These are phyloP conservation scores for Aphaenogaster rudis DNA, from an alignment of 1,140 invertebrate genomes.

Conservation along the genomic window DNA sequence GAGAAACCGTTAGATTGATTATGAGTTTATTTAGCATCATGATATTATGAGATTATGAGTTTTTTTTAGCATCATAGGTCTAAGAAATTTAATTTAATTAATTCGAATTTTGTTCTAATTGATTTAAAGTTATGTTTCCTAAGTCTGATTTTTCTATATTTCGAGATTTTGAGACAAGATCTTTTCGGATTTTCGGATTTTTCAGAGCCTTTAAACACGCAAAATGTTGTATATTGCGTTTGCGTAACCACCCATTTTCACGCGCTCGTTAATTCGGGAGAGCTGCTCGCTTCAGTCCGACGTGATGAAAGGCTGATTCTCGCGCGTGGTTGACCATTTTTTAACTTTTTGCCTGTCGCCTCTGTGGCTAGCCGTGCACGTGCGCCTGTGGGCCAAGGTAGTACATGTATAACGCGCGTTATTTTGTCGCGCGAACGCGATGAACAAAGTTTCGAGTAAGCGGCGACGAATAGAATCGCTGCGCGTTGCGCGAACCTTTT, in stretches of 20 bases:
- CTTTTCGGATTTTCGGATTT: neutral
- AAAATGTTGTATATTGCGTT: conserved; percentile 23
- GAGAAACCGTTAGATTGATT: neutral
- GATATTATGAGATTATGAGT: neutral
- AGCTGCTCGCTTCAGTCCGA: neutral
- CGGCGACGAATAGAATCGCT: conserved; percentile 4
- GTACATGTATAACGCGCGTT: conserved; percentile 58
- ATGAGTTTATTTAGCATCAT: neutral
- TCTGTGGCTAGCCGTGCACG: conserved; percentile 34
- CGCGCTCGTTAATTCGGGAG: conserved; percentile 36
- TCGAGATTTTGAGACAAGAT: neutral
- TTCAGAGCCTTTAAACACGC: neutral
- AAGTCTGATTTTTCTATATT: neutral
- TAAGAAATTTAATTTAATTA: conserved; percentile 15
- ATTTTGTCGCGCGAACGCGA: conserved; percentile 50
- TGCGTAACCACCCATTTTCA: conserved; percentile 32
- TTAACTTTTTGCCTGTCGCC: conserved; percentile 21
- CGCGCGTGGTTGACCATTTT: conserved; percentile 28
- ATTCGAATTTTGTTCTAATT: neutral
- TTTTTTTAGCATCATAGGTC: neutral
- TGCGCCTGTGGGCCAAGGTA: neutral
- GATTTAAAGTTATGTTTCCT: neutral
- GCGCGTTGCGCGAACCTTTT: conserved; percentile 34
- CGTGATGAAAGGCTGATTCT: conserved; percentile 32
- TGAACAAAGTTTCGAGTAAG: conserved; percentile 69